A percentile compares a stretch with the other conserved stretches of the same genome.
Conservation (phyloP, 2,113 vertebrate species). For the Brevimyrus niger region DNA sequence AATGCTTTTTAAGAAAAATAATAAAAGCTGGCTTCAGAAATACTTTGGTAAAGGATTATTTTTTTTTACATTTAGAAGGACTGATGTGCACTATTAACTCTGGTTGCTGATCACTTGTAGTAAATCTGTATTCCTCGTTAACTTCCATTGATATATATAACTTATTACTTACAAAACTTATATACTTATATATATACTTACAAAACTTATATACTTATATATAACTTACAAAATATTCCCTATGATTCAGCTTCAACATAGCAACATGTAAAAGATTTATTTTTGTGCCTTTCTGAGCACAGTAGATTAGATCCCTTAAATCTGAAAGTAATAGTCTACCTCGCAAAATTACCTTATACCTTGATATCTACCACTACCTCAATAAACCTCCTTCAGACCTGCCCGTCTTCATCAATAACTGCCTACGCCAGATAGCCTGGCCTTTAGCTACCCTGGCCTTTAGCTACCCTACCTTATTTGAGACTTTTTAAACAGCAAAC, state of each 20-base stretch:
- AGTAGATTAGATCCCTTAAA: background rate
- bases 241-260: background rate
- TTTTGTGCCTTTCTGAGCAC: background rate
- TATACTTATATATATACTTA: too few species aligned
- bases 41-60: background rate
- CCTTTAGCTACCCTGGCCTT: background rate
- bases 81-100: background rate
- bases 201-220: too few species aligned
- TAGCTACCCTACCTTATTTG: background rate
- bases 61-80: background rate
- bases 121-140: background rate
- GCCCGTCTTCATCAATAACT: background rate
- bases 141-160: too few species aligned
- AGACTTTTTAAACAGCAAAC: background rate
- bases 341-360: background rate
- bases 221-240: background rate
- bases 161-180: too few species aligned
- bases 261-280: background rate
- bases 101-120: background rate
- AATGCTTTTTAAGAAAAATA: background rate
- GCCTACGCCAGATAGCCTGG: background rate
- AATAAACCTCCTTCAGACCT: background rate
- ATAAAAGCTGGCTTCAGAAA: background rate
- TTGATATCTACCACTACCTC: background rate
- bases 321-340: background rate